Evolutionary conservation across 2,113 vertebrate genomes (phyloP), one percentile per base, ranked within the genome.

Genomic region (Elachura formosa): DNA sequence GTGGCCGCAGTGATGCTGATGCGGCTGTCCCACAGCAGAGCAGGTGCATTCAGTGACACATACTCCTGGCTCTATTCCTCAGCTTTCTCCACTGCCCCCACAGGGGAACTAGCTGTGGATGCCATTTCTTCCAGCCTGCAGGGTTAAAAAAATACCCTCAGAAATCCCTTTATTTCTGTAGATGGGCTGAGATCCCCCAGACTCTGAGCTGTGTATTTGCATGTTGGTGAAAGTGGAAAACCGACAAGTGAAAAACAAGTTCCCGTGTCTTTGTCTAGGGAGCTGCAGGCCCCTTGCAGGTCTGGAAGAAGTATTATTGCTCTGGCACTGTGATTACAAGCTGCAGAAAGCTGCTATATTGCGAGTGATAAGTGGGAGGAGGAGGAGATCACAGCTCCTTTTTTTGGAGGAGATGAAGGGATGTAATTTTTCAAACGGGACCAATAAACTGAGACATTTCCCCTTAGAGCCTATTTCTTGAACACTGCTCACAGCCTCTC

Each of bases 381-480:
- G 68, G 86, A 71, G 49, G 59, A 63, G 59, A 93, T 90, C 72
- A 45, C 80, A 91, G 79, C 29, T 90, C 73, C n/a, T 80, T 93
- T 93, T 93, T 89, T 64, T 87, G 40, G 71, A 94, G 92, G 80
- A 79, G 68, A 94, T 36, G 67, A 93, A 87, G 34, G 71, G 92
- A 87, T 69, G 72, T 72, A 77, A 91, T 96, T 96, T 94, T 97
- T 94, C 79, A 93, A 96, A 96, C 31, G 71, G 67, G 55, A 73
- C 56, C 94, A 91, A 90, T 96, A 94, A 96, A 93, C 93, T 52
- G 48, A 92, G 94, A 58, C 55, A 82, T 43, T 31, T 28, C 34
- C 78, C 45, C 73, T 81, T n/a, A 38, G 33, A 90, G n/a, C 15
- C 78, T 36, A 14, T 59, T 96, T 93, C 89, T 91, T 46, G n/a